Base-by-base conservation (phyloP, 2,888 invertebrate genomes). In the Pilophorus perplexus region DNA sequence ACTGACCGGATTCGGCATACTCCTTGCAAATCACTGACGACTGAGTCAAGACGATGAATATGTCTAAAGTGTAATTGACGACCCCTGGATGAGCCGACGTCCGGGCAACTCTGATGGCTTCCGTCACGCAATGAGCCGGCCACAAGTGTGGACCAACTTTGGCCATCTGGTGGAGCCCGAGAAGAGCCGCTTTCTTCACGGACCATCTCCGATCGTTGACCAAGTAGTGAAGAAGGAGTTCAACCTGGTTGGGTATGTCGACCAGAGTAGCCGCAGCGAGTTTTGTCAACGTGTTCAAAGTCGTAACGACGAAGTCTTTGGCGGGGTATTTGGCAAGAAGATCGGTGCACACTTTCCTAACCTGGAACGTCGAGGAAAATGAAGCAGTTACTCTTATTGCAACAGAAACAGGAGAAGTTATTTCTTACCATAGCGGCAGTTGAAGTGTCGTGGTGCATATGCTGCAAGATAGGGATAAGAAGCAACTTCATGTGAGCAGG, bases 401-500 rank as follows among this genome's bases (percentile, higher is more conserved):
- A 12, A 33, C 6, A 8, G 12, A 33, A 12, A 6, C 33, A 33
- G 12, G 12, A 33, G 6, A 6, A 8, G 33, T 33, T 12, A 33
- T 8, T 33, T 33, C 40, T 42, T 59, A 89, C 89, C 76, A 86
- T 86, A 66, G 86, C 83, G 0, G 89, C 87, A 69, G 88, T 86
- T 40, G 84, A 84, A 74, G 82, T 80, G 75, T 85, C 92, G 74
- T 95, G 95, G 78, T 95, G 93, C 85, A 96, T 96, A 74, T 95
- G 90, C 72, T 93, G 87, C 65, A 97, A 80, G 46, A 96, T 91
- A 0, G 93, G 89, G 64, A 97, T 92, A 4, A 97, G 82, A 74
- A 91, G 88, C 22, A 95, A 80, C 76, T 97, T 92, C 80, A 94
- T 88, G 66, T 93, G 90, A 2, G 93, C 89, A 0, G 95, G 93